These are phyloP conservation scores for Julus scandinavius DNA, from an alignment of 2,888 invertebrate species.

Conservation along the genomic window DNA sequence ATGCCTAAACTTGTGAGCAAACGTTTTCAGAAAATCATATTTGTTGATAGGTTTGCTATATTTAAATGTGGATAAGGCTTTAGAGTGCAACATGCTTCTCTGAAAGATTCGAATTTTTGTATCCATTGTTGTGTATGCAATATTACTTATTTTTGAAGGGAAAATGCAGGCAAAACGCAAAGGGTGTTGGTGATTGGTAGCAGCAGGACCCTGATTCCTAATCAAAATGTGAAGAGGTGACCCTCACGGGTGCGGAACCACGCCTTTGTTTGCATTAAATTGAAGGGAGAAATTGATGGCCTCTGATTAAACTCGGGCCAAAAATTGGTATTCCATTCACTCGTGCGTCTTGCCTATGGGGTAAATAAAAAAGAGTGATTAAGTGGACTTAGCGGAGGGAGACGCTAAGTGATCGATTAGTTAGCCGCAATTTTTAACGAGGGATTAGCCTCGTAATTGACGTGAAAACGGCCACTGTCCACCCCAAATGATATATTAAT, in stretches of 20 bases:
- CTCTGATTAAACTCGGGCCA: background rate
- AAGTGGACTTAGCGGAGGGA: background rate
- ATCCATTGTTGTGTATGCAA: too few species aligned
- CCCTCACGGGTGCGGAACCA: background rate
- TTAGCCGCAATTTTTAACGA: background rate
- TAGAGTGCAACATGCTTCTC: too few species aligned
- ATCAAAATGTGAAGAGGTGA: background rate
- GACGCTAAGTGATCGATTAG: constrained; percentile 2
- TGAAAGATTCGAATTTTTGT: too few species aligned
- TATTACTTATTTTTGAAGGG: too few species aligned
- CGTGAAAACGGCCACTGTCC: background rate
- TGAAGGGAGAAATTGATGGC: constrained; percentile 22
- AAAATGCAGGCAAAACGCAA: background rate
- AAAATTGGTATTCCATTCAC: background rate
- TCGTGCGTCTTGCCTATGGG: background rate
- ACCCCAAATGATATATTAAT: constrained; percentile 35
- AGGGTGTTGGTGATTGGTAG: background rate
- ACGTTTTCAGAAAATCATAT: too few species aligned
- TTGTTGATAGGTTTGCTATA: too few species aligned
- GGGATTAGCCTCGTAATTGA: background rate
- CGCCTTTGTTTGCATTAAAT: constrained; percentile 34
- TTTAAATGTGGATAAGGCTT: too few species aligned
- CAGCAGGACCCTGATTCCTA: background rate
- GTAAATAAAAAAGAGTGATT: background rate
- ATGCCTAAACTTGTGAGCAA: too few species aligned